These are phyloP conservation scores for Lateolabrax maculatus DNA, from an alignment of 2,797 vertebrate species.

Conservation along the genomic window DNA sequence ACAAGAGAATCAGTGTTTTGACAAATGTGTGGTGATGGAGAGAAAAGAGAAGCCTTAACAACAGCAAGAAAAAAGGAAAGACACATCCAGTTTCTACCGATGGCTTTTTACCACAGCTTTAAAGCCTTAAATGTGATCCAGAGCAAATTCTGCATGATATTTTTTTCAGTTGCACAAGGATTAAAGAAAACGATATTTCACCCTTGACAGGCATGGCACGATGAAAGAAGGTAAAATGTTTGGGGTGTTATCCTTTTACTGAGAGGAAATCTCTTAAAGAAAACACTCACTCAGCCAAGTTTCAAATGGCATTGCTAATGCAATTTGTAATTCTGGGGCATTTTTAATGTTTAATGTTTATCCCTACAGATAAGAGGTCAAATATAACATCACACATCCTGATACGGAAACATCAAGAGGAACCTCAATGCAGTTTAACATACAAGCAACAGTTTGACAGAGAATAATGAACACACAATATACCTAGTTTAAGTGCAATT, in stretches of 20 bases:
- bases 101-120: conserved; percentile 19
- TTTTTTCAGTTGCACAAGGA: conserved; percentile 51
- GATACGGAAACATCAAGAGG: conserved; percentile 12
- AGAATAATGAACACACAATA: conserved; percentile 3
- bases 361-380: conserved; percentile 15
- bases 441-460: neutral
- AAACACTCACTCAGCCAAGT: conserved; percentile 29
- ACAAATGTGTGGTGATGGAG: conserved; percentile 19
- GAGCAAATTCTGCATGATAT: conserved; percentile 51
- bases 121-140: conserved; percentile 59
- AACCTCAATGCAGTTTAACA: neutral
- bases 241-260: conserved; percentile 47
- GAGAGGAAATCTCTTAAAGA: conserved; percentile 47
- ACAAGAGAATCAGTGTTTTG: conserved; percentile 12
- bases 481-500: neutral
- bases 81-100: conserved; percentile 35
- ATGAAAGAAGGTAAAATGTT: conserved; percentile 59
- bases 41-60: conserved; percentile 19
- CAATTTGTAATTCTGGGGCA: conserved; percentile 41
- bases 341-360: conserved; percentile 18
- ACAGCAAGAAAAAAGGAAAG: conserved; percentile 29
- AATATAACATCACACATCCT: conserved; percentile 9
- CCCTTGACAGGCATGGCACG: conserved; percentile 59
- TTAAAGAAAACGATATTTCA: conserved; percentile 71
- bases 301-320: conserved; percentile 49